Conservation (phyloP, 2,113 vertebrate species). For the Myrmecobius fasciatus region DNA sequence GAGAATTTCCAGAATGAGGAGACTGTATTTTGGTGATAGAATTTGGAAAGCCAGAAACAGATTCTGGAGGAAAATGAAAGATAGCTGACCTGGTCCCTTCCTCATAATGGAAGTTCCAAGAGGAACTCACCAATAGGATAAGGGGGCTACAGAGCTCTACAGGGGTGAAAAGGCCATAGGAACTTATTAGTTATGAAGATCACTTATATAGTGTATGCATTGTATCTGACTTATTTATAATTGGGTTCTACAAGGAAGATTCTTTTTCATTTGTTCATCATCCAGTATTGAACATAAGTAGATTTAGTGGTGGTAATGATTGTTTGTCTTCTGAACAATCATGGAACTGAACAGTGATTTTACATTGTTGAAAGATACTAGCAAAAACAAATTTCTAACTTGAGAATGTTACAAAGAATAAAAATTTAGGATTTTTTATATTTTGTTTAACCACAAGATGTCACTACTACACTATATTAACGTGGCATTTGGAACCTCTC, state of each 20-base stretch:
- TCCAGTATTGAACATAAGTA: not conserved
- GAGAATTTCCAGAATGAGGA: not conserved
- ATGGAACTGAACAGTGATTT: not conserved
- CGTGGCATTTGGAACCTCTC: constrained; percentile 38
- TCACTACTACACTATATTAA: constrained; percentile 77
- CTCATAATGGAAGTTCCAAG: not conserved
- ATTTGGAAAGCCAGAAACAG: not conserved
- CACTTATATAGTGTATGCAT: not conserved
- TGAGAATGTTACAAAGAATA: not conserved
- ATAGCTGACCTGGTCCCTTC: not conserved
- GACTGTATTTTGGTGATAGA: not conserved
- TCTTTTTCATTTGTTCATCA: not conserved
- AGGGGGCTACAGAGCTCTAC: not conserved
- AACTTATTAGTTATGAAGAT: not conserved
- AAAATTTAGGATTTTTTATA: constrained; percentile 53
- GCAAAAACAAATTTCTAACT: not conserved
- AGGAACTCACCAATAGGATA: not conserved
- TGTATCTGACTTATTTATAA: not conserved
- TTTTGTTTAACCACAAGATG: constrained; percentile 82
- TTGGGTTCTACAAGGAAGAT: not conserved
- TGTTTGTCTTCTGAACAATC: not conserved
- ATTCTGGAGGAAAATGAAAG: not conserved
- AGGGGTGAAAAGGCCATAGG: not conserved
- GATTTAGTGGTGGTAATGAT: not conserved
- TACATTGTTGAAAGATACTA: not conserved